Percentiles rank a stretch among this genome's conserved stretches.
phyloP scores from a whole-genome alignment of 2,113 vertebrate genomes.

The Phalacrocorax carbo region DNA sequence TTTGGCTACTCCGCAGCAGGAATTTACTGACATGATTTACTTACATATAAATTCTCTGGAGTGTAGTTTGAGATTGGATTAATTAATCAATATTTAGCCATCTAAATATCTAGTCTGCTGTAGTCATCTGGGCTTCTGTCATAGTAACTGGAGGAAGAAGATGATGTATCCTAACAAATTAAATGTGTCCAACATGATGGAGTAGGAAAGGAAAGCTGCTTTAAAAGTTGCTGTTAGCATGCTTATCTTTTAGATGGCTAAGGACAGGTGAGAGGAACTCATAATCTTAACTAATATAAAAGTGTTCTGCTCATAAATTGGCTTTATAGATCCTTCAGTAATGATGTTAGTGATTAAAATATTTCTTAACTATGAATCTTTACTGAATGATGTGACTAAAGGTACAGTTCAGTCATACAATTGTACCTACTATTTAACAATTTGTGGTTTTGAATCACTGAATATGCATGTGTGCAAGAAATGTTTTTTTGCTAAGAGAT shows the following conservation, averaged over 20 bases:
- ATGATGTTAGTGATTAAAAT: background rate
- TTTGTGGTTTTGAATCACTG: background rate
- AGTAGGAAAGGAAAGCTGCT: background rate
- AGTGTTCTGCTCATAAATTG: background rate
- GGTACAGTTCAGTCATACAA: background rate
- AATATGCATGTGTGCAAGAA: background rate
- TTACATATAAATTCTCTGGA: background rate
- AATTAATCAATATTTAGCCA: background rate
- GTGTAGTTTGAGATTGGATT: background rate
- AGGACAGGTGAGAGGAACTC: background rate
- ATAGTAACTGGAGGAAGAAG: background rate
- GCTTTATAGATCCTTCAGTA: background rate
- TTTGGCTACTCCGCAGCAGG: background rate
- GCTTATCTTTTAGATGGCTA: background rate
- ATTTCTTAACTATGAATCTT: background rate
- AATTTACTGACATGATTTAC: background rate
- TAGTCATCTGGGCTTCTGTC: background rate
- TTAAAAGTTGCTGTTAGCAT: background rate
- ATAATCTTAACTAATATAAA: background rate
- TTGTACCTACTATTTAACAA: background rate
- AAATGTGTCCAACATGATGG: background rate
- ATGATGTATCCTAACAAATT: background rate
- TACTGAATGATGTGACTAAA: background rate
- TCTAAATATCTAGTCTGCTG: background rate
- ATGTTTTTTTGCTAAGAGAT: background rate